These are phyloP conservation scores for Rhea pennata DNA, from an alignment of 2,113 vertebrate species.

Conservation along the genomic window DNA sequence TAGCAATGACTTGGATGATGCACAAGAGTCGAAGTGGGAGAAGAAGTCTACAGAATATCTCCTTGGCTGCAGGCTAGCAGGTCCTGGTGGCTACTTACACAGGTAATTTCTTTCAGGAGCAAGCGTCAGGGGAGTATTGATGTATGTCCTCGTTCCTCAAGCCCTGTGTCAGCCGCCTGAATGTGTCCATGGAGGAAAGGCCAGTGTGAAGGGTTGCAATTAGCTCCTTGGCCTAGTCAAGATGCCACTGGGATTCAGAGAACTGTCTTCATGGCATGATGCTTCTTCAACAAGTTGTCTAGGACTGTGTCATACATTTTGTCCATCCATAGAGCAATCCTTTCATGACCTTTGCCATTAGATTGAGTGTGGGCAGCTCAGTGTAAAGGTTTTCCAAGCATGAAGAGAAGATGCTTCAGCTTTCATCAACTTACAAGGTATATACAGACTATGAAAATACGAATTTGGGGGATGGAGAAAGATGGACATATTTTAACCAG, in stretches of 20 bases:
- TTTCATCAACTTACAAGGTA: not conserved
- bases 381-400: not conserved
- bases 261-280: not conserved
- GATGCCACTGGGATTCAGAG: not conserved
- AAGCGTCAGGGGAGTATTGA: accelerated
- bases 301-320: not conserved
- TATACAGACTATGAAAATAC: not conserved
- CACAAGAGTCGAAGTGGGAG: not conserved
- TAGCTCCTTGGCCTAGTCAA: not conserved
- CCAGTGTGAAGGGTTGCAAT: not conserved
- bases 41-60: not conserved
- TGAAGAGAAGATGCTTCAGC: not conserved
- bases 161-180: accelerated
- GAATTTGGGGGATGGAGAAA: not conserved
- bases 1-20: not conserved
- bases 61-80: not conserved
- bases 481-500: not conserved
- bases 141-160: accelerated
- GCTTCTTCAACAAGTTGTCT: not conserved
- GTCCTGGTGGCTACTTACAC: not conserved
- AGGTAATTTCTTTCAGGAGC: not conserved
- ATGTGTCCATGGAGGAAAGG: not conserved
- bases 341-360: not conserved
- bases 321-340: not conserved
- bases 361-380: not conserved